Evolutionary conservation across 2,888 invertebrate species (phyloP), one percentile per base, ranked within the genome.

Genomic region (Watsonalla binaria): DNA sequence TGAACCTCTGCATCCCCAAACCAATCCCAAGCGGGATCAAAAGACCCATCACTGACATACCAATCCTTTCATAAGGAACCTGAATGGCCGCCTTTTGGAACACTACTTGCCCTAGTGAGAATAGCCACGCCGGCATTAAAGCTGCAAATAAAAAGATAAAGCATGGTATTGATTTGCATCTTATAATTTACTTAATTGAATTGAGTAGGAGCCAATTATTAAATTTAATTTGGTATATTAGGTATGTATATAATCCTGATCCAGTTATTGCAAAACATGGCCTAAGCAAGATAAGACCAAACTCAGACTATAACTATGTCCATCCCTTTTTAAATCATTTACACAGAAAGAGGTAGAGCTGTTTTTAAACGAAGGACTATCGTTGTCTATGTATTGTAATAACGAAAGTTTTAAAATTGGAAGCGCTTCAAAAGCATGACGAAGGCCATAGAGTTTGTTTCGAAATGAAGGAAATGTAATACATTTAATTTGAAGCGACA

Each of bases 41-140:
- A 2, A 98, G 92, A 0, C 95, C 94, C 0, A 94, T 73, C 0
- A 97, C 95, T 68, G 96, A 94, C 0, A 90, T 92, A 0, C 93
- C 93, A 53, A 98, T 96, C 54, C 94, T 94, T 0, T 74, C 60
- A 78, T 97, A 98, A 0, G 98, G 98, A 6, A 98, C 95, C 52
- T 84, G 87, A 46, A 98, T 91, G 51, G 94, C 89, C 0, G 94
- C 95, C 51, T 94, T 92, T 4, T 92, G 86, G 81, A 97, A 96
- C 55, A 97, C 95, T 45, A 92, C 79, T 68, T 92, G 92, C 0
- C 98, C 98, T 46, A 98, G 90, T 0, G 97, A 96, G 77, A 97
- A 96, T 6, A 97, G 89, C 98, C 98, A 98, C 0, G 96, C 75
- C 0, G 98, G 98, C 93, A 98, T 97, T 90, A 97, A 94, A 46